These are phyloP conservation scores for Sarcophaga carnaria DNA, from an alignment of 2,888 invertebrate genomes.

Conservation along the genomic window DNA sequence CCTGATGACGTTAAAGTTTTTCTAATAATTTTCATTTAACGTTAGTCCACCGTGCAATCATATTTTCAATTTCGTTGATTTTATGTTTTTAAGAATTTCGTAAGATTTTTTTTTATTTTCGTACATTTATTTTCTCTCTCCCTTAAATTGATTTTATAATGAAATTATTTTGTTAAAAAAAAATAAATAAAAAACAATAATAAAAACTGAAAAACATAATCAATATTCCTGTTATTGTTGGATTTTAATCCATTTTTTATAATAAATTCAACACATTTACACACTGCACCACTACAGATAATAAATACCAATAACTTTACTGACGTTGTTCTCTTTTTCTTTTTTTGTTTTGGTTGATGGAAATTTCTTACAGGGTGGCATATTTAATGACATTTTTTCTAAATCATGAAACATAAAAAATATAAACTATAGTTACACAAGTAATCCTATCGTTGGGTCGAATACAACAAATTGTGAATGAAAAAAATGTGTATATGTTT, in stretches of 20 bases:
- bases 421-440: no score
- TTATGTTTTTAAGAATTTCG: background rate
- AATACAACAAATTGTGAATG: no score
- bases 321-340: background rate
- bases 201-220: slow-evolving; percentile 7
- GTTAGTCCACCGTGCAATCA: background rate
- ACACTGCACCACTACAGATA: slow-evolving; percentile 6
- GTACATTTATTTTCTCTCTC: background rate
- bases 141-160: slow-evolving; percentile 17
- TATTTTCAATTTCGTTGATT: background rate
- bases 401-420: no score
- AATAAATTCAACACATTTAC: slow-evolving; percentile 10
- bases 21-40: no score
- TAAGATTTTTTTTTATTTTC: background rate
- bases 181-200: no score
- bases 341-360: no score
- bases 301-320: slow-evolving; percentile 19
- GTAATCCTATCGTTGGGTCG: no score
- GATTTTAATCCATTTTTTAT: background rate
- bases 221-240: slow-evolving; percentile 1
- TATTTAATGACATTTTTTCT: no score
- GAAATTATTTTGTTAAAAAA: slow-evolving; percentile 11
- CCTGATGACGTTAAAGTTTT: no score
- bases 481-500: no score
- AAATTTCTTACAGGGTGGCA: no score